Evolutionary conservation across 2,888 invertebrate species (phyloP), one percentile per base, ranked within the genome.

Genomic region (Agrochola litura): DNA sequence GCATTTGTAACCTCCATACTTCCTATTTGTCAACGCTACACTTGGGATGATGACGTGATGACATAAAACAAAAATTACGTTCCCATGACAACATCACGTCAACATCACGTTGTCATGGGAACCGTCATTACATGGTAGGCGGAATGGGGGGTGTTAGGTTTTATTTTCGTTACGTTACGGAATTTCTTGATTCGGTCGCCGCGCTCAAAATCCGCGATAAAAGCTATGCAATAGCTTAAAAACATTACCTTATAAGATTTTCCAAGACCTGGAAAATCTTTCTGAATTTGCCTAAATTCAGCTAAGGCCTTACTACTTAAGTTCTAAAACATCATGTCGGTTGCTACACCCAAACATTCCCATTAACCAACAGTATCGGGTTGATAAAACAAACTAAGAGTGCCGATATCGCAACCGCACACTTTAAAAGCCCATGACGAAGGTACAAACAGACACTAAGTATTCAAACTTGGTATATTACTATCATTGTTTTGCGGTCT

Each of bases 401-500:
- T 77, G 73, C 63, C 85, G 77, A 88, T 84, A 83, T 84, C 82
- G 66, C 69, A 81, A 88, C 89, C 90, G 83, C 87, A 88, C 85
- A 81, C 86, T 88, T 91, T 88, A 89, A 91, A 92, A 92, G 89
- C 91, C 90, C 91, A 91, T 79, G 82, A 76, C 89, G 91, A 92
- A 92, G 93, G 92, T 92, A 91, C 85, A 90, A 91, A 90, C 87
- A 87, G 72, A 79, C 73, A 89, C 89, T 90, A 93, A 94, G 94
- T 93, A 94, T 90, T 88, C 81, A 86, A 94, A 94, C 92, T 94
- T 93, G 87, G 90, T 91, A 93, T 93, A 93, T 93, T 92, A 92
- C 92, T 92, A 91, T 94, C 94, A 92, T 93, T 93, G 93, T 93
- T 92, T 90, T 88, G 92, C 86, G 93, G 92, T 92, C 88, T 81